Evolutionary conservation across 2,888 invertebrate genomes (phyloP).

Genomic region (Scaptodrosophila latifasciaeformis): DNA sequence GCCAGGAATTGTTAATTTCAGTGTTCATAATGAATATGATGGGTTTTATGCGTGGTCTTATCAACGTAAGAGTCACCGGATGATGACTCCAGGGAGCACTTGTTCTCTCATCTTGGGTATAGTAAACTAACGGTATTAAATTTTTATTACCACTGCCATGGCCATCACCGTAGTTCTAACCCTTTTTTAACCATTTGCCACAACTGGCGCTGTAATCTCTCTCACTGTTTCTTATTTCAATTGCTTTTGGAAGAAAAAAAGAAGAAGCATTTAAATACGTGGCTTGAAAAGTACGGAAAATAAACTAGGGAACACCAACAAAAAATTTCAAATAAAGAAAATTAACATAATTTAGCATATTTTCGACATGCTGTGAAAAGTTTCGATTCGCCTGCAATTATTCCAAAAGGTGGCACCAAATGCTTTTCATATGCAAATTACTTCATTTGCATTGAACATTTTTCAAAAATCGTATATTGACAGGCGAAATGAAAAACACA

Average conservation of each 20-base stretch:
- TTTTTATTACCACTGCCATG: neutral
- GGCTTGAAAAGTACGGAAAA: too few relatives aligned
- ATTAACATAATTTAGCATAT: constrained; percentile 26
- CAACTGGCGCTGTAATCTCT: constrained; percentile 39
- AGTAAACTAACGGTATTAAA: neutral
- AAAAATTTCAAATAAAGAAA: too few relatives aligned
- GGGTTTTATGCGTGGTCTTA: constrained; percentile 28
- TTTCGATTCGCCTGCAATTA: constrained; percentile 1
- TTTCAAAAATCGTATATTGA: constrained; percentile 16
- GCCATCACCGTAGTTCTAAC: neutral
- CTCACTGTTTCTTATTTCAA: constrained; percentile 1
- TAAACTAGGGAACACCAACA: too few relatives aligned
- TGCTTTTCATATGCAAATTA: constrained; percentile 47
- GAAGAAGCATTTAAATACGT: constrained; percentile 3
- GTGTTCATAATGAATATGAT: constrained; percentile 40
- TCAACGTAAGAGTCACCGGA: neutral
- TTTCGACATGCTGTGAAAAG: constrained; percentile 2
- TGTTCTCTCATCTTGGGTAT: neutral
- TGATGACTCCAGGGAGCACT: neutral
- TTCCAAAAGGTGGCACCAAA: constrained; percentile 22
- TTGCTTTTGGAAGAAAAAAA: neutral
- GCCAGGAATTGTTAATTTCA: constrained; percentile 18
- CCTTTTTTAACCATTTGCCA: constrained; percentile 18
- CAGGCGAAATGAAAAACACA: constrained; percentile 11
- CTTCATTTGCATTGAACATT: constrained; percentile 16